Percentiles rank a stretch among this genome's conserved stretches.
These are phyloP conservation scores for Esperia sulphurella DNA, from an alignment of 2,888 invertebrate species.

Conservation along the genomic window DNA sequence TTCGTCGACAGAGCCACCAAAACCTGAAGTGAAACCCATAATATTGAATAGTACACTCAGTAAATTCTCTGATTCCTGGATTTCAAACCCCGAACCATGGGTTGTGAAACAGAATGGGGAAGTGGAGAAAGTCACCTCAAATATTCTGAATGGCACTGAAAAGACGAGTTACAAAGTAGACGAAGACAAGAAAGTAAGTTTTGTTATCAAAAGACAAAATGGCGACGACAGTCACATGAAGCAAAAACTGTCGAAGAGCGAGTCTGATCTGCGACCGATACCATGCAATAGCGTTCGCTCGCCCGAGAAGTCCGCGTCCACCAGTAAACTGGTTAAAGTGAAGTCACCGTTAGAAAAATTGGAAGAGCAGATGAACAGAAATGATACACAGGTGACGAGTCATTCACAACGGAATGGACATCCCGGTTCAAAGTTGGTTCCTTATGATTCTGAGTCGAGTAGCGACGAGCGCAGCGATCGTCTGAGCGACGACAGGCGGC, in stretches of 20 bases:
- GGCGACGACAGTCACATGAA: slow-evolving; percentile 44
- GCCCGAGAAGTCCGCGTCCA: slow-evolving; percentile 43
- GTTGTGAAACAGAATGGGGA: slow-evolving; percentile 72
- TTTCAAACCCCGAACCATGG: slow-evolving; percentile 61
- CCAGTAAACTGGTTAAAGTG: slow-evolving; percentile 51
- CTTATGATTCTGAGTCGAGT: slow-evolving; percentile 81
- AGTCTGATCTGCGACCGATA: slow-evolving; percentile 44
- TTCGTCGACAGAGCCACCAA: slow-evolving; percentile 43
- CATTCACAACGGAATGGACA: slow-evolving; percentile 44
- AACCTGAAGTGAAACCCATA: slow-evolving; percentile 58
- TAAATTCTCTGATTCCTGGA: slow-evolving; percentile 46
- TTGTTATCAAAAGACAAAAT: slow-evolving; percentile 53
- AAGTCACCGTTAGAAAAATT: slow-evolving; percentile 67
- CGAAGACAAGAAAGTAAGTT: slow-evolving; percentile 58
- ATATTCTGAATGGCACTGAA: slow-evolving; percentile 51
- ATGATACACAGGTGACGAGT: slow-evolving; percentile 29
- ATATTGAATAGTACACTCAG: slow-evolving; percentile 65
- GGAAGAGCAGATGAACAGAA: slow-evolving; percentile 69
- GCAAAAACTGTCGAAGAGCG: slow-evolving; percentile 48
- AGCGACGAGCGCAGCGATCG: slow-evolving; percentile 54
- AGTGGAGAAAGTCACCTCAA: slow-evolving; percentile 59
- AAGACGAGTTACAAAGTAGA: slow-evolving; percentile 41
- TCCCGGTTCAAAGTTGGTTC: slow-evolving; percentile 66
- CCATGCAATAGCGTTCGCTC: slow-evolving; percentile 31
- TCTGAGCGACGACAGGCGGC: slow-evolving; percentile 22